Evolutionary conservation across 2,113 vertebrate species (phyloP), one percentile per base, ranked within the genome.

Genomic region (Gambusia affinis): DNA sequence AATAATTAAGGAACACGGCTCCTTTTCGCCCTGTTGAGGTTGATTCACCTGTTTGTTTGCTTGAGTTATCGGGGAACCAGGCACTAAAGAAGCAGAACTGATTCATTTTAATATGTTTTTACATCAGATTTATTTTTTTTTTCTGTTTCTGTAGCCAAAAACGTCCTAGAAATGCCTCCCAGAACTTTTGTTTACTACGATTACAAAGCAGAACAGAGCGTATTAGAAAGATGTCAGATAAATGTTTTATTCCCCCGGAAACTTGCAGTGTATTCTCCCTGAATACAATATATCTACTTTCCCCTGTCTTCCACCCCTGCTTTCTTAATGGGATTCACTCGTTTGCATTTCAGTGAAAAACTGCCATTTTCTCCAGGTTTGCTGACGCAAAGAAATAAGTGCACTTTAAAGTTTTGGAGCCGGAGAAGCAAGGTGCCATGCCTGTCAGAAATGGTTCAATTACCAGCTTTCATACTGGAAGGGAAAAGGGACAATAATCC

Each of bases 1-100:
- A 87, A 84, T 91, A 90, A 93, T 94, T 92, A 93, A 89, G 82
- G 73, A 87, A 85, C 86, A 74, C 73, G 28, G 54, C 83, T 78
- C 74, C 78, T 67, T 76, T 76, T 90, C 70, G 70, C 73, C 75
- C 85, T 15, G 14, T 65, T 44, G 79, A 80, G 85, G 73, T 79
- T 88, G 86, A 76, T 81, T 79, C 82, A 82, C 84, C 82, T 86
- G 76, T 89, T 89, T 92, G 35, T 81, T 74, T 78, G 75, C 82
- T 73, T 73, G 68, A 77, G 78, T 84, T 87, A 86, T 81, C 72
- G 4, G 67, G 68, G 69, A 35, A 78, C 14, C 78, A 82, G 84
- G 83, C 86, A 71, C 60, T 29, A 57, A 82, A 66, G 70, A 27
- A 60, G 8, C 71, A 22, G 31, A 61, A 70, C 44, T 75, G 67